A percentile compares a stretch with the other conserved stretches of the same genome.
Conservation (phyloP, 2,888 invertebrate species). For the Pammene fasciana region DNA sequence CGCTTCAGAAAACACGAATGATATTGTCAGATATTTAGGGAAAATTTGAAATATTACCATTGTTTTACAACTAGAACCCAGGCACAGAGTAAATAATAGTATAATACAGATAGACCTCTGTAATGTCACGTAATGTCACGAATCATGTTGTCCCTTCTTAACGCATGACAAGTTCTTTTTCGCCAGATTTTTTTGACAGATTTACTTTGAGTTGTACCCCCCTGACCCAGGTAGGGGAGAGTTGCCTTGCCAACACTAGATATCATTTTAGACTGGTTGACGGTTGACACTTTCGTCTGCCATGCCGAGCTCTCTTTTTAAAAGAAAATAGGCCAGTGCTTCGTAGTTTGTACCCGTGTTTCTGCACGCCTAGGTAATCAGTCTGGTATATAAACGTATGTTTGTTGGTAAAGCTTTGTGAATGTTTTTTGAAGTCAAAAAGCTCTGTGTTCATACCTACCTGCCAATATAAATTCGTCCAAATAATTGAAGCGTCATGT, state of each 20-base stretch:
- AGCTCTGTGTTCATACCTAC: no score
- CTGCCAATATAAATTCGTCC: no score
- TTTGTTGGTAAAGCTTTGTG: not conserved
- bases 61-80: conserved; percentile 15
- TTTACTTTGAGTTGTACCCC: no score
- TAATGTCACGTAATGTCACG: no score
- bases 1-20: conserved; percentile 10
- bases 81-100: no score
- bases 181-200: no score
- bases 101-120: no score
- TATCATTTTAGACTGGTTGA: conserved; percentile 52
- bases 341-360: conserved; percentile 44
- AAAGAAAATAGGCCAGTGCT: conserved; percentile 60
- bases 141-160: no score
- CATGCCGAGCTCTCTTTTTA: conserved; percentile 56
- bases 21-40: not conserved
- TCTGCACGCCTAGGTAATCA: conserved; percentile 51
- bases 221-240: not conserved
- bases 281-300: conserved; percentile 55
- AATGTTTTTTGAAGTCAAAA: not conserved
- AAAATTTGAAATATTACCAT: conserved; percentile 19
- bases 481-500: no score
- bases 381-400: conserved; percentile 16
- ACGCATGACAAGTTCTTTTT: no score
- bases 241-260: conserved; percentile 22